Percentiles rank a stretch among this genome's conserved stretches.
These are phyloP conservation scores for Mythimna lalbum DNA, from an alignment of 2,888 invertebrate genomes.

Conservation along the genomic window DNA sequence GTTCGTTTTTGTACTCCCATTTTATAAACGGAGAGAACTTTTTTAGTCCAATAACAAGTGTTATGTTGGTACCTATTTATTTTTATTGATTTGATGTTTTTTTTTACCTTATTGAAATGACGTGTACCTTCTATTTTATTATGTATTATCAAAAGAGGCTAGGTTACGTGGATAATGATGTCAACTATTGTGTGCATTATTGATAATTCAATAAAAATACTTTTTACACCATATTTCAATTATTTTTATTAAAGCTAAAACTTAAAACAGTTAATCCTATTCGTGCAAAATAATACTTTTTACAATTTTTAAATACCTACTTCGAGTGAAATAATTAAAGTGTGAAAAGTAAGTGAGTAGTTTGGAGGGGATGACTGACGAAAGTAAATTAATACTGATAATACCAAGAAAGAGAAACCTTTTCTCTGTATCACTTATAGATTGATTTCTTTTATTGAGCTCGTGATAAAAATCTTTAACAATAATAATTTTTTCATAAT, in stretches of 20 bases:
- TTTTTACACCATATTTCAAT: constrained; percentile 52
- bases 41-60: constrained; percentile 12
- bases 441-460: constrained; percentile 8
- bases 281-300: constrained; percentile 85
- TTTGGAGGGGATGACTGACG: constrained; percentile 74
- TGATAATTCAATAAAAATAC: constrained; percentile 60
- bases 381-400: constrained; percentile 38
- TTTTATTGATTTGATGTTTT: constrained; percentile 5
- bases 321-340: constrained; percentile 65
- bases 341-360: constrained; percentile 59
- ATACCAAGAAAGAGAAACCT: constrained; percentile 45
- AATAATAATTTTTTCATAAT: constrained; percentile 4
- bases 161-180: not conserved
- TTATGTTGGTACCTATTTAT: not conserved
- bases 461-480: not conserved
- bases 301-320: constrained; percentile 75
- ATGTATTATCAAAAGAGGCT: not conserved
- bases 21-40: constrained; percentile 1
- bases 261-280: constrained; percentile 83
- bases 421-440: constrained; percentile 18
- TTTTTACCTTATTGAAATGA: constrained; percentile 1
- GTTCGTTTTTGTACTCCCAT: constrained; percentile 7
- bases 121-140: constrained; percentile 11
- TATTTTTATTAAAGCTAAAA: constrained; percentile 81
- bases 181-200: constrained; percentile 11